A percentile compares a stretch with the other conserved stretches of the same genome.
Evolutionary conservation across 2,888 invertebrate genomes (phyloP).

Genomic region (Leistus spinibarbis): DNA sequence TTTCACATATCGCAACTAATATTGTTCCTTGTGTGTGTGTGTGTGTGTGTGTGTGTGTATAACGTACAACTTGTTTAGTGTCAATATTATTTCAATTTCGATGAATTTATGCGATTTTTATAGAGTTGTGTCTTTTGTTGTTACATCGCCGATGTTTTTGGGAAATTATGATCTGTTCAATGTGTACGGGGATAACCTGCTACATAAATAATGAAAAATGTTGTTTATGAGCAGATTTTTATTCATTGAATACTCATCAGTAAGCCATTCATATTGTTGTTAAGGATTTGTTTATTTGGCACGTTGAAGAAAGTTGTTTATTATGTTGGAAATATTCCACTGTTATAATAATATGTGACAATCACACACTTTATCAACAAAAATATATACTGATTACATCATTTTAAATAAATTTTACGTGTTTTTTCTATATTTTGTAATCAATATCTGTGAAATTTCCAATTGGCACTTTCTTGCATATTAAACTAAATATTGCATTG

Average conservation of each 20-base stretch:
- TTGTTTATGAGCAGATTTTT: not conserved
- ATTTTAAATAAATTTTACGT: no score
- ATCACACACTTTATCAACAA: no score
- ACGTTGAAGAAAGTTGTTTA: constrained; percentile 17
- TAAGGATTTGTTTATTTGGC: not conserved
- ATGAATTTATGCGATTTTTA: constrained; percentile 10
- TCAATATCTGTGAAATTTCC: no score
- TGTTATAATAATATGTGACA: no score
- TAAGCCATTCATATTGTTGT: not conserved
- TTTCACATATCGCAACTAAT: constrained; percentile 30
- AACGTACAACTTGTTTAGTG: constrained; percentile 2
- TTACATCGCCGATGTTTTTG: not conserved
- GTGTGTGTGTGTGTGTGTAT: no score
- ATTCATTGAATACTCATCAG: not conserved
- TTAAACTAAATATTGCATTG: no score
- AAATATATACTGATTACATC: no score
- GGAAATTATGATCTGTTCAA: not conserved
- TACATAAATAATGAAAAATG: not conserved
- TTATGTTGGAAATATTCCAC: not conserved
- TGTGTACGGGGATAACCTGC: not conserved
- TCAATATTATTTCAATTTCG: constrained; percentile 12
- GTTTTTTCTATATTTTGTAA: no score
- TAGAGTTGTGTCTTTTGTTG: not conserved
- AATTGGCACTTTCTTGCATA: no score
- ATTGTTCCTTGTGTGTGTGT: no score